Evolutionary conservation across 2,113 vertebrate genomes (phyloP), one percentile per base, ranked within the genome.

Genomic region (Ifrita kowaldi): DNA sequence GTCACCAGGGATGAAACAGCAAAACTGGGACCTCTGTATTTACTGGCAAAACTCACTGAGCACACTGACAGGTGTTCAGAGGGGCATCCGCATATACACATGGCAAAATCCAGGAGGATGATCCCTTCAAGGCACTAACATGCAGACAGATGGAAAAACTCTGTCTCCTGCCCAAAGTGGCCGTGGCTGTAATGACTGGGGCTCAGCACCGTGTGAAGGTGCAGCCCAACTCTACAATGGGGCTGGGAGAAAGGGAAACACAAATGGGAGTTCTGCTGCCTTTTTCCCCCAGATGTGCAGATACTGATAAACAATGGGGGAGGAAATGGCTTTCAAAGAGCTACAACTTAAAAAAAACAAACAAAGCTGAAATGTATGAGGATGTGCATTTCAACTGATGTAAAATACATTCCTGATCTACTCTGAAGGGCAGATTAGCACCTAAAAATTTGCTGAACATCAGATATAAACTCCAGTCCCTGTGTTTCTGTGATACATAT

Each of bases 161-260:
- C 69, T 41, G 21, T 9, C 55, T 39, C 12, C 30, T 32, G 27
- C 55, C 32, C 32, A 53, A 3, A 44, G 22, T 21, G n/a, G 33
- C 33, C 4, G 1, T 23, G 17, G 42, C 52, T 41, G 26, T 7
- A n/a, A 22, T 0, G 2, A 4, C 63, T 33, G 53, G 21, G 32
- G 50, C 50, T 85, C 33, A 49, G 69, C 85, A 47, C 14, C 0
- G 0, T 2, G 27, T 21, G 35, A 37, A 37, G 0, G 3, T 3
- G 10, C 37, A 55, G 42, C 42, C 35, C 44, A 23, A 30, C 33
- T 35, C 42, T 37, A 49, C 49, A 65, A 4, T 4, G 1, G 30
- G 59, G 35, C 26, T 77, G 60, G 30, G 33, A 73, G 5, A 39
- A 5, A 47, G 12, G 11, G 10, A 44, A 63, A 52, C 16, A 52